Percentiles rank a stretch among this genome's conserved stretches.
Evolutionary conservation across 2,888 invertebrate species (phyloP).

Genomic region (Panzeria rudis): DNA sequence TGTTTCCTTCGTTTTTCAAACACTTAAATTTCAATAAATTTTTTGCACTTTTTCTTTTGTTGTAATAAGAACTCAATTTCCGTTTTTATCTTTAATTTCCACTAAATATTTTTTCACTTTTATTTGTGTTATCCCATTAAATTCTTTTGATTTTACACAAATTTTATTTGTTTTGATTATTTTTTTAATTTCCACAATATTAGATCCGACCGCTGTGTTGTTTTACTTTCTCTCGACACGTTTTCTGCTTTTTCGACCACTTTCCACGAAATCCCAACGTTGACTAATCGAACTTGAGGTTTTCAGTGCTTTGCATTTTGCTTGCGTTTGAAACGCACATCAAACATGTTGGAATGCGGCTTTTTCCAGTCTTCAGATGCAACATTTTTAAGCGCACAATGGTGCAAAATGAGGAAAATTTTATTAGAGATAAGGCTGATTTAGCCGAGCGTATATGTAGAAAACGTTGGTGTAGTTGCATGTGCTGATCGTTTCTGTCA

Average conservation of each 20-base stretch:
- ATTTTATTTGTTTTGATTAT: slow-evolving; percentile 22
- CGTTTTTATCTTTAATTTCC: slow-evolving; percentile 5
- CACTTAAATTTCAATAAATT: background rate
- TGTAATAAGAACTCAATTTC: slow-evolving; percentile 44
- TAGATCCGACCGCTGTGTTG: slow-evolving; percentile 38
- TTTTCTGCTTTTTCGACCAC: slow-evolving; percentile 46
- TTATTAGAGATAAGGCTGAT: too few relatives aligned
- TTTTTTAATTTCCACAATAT: slow-evolving; percentile 28
- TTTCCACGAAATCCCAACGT: slow-evolving; percentile 66
- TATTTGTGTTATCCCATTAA: background rate
- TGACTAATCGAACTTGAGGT: slow-evolving; percentile 50
- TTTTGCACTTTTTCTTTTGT: slow-evolving; percentile 10
- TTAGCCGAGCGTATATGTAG: too few relatives aligned
- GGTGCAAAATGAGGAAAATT: slow-evolving; percentile 29
- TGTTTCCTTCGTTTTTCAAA: slow-evolving; percentile 1
- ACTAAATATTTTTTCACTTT: slow-evolving; percentile 23
- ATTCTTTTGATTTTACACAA: slow-evolving; percentile 7
- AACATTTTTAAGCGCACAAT: slow-evolving; percentile 57
- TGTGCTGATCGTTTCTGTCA: too few relatives aligned
- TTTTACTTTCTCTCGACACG: background rate
- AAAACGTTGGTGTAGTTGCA: too few relatives aligned
- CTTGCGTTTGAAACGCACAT: slow-evolving; percentile 14
- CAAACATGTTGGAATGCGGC: slow-evolving; percentile 55
- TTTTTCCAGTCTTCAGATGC: slow-evolving; percentile 46
- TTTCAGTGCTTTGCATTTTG: slow-evolving; percentile 18